phyloP scores from a whole-genome alignment of 2,888 invertebrate genomes.

The Eupithecia abbreviata region DNA sequence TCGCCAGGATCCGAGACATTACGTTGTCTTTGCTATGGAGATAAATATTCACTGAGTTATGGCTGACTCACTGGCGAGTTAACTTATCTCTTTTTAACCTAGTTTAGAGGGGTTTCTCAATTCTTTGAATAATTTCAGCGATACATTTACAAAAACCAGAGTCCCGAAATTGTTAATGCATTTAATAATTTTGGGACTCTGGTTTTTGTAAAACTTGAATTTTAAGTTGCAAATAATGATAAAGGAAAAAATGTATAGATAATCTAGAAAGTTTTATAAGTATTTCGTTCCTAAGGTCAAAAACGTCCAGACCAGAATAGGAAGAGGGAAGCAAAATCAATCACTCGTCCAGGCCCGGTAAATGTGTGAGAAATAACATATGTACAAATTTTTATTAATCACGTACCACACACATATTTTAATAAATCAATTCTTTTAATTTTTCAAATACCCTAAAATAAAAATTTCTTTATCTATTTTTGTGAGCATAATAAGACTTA shows the following conservation, averaged over 20 bases:
- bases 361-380: too few relatives aligned
- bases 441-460: not conserved
- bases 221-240: not conserved
- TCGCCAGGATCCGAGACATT: slow-evolving; percentile 63
- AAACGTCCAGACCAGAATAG: too few relatives aligned
- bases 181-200: too few relatives aligned
- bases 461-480: not conserved
- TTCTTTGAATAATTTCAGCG: not conserved
- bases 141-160: not conserved
- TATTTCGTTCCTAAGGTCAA: not conserved
- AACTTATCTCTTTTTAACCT: not conserved
- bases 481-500: not conserved
- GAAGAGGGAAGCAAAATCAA: not conserved
- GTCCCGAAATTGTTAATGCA: not conserved
- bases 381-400: not conserved
- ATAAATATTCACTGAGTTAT: slow-evolving; percentile 41
- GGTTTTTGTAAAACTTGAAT: not conserved
- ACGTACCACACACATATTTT: too few relatives aligned
- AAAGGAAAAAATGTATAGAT: not conserved
- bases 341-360: not conserved
- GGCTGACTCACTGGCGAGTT: slow-evolving; percentile 20
- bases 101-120: not conserved
- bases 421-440: too few relatives aligned
- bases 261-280: too few relatives aligned
- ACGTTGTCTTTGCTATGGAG: slow-evolving; percentile 51